Percentiles rank a stretch among this genome's conserved stretches.
These are phyloP conservation scores for Siderastrea radians DNA, from an alignment of 92 coral and sea anemone species.

Conservation along the genomic window DNA sequence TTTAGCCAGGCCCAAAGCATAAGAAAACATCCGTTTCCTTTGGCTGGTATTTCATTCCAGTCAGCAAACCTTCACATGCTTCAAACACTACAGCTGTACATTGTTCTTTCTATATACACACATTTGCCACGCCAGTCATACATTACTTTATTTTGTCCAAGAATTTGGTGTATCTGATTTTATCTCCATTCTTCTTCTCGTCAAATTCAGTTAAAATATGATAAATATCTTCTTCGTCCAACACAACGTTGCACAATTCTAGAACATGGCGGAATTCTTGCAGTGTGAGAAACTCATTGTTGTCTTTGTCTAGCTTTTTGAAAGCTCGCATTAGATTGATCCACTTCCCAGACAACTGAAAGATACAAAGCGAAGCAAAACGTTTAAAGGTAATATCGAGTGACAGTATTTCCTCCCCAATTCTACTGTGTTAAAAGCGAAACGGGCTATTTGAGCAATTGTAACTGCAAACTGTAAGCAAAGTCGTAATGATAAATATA, in stretches of 20 bases:
- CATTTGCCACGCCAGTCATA: neutral
- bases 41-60: no score
- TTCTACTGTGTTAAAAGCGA: neutral
- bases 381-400: neutral
- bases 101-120: neutral
- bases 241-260: conserved; percentile 82
- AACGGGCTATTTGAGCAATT: no score
- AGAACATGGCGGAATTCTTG: conserved; percentile 97
- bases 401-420: neutral
- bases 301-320: conserved; percentile 90
- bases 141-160: conserved; percentile 76
- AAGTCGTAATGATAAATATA: no score
- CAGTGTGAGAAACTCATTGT: conserved; percentile 89
- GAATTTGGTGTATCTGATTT: conserved; percentile 82
- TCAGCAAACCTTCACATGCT: neutral
- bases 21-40: no score
- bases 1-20: no score
- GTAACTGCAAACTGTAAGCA: no score
- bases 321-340: conserved; percentile 92
- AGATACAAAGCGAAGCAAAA: conserved; percentile 1
- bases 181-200: conserved; percentile 79
- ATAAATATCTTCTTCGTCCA: conserved; percentile 94
- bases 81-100: conserved; percentile 5
- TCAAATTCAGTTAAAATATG: conserved; percentile 91
- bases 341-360: conserved; percentile 96